A percentile compares a stretch with the other conserved stretches of the same genome.
These are phyloP conservation scores for Anoplophora glabripennis DNA, from an alignment of 1,140 invertebrate genomes.

Conservation along the genomic window DNA sequence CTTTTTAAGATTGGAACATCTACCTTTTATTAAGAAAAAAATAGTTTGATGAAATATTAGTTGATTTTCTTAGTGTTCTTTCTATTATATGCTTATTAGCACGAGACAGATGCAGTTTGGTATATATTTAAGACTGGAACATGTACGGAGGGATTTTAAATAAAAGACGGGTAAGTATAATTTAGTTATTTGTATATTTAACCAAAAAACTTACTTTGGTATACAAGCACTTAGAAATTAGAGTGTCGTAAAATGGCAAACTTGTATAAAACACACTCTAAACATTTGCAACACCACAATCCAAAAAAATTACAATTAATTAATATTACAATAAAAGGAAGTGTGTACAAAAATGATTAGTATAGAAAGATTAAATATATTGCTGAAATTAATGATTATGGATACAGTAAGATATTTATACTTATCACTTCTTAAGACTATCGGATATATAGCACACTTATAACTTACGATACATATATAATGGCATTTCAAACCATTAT, in stretches of 20 bases:
- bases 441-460: slow-evolving; percentile 43
- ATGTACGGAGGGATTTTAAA: not conserved
- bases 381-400: slow-evolving; percentile 16
- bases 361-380: slow-evolving; percentile 14
- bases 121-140: no score
- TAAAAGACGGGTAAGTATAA: not conserved
- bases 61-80: no score
- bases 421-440: slow-evolving; percentile 24
- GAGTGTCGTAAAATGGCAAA: slow-evolving; percentile 28
- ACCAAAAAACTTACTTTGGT: slow-evolving; percentile 37
- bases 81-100: no score
- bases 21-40: no score
- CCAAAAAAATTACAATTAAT: slow-evolving; percentile 17
- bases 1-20: no score
- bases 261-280: slow-evolving; percentile 23
- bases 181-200: slow-evolving; percentile 13
- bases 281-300: slow-evolving; percentile 22
- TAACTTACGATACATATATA: slow-evolving; percentile 34
- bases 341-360: slow-evolving; percentile 27
- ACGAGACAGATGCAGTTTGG: no score
- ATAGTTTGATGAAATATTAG: no score
- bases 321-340: slow-evolving; percentile 20
- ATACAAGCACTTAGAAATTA: slow-evolving; percentile 34
- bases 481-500: slow-evolving; percentile 46
- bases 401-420: slow-evolving; percentile 26